Conservation (phyloP, 2,888 invertebrate species). For the Monopis laevigella region DNA sequence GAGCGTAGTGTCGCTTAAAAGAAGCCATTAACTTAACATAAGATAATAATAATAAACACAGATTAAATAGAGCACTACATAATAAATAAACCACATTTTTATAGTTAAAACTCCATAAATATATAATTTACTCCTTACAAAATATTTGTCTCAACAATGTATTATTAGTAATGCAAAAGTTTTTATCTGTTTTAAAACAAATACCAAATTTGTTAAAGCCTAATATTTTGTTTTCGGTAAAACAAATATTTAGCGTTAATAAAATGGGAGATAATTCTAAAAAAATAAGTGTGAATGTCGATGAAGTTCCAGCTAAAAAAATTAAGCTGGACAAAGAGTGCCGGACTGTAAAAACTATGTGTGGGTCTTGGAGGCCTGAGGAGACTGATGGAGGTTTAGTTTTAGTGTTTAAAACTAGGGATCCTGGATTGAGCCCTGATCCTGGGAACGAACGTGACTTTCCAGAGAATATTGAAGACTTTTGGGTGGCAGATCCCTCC, state of each 20-base stretch:
- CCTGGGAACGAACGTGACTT: conserved; percentile 45
- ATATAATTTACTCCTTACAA: too few relatives aligned
- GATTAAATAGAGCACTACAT: too few relatives aligned
- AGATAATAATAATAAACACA: too few relatives aligned
- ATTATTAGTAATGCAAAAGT: too few relatives aligned
- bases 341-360: conserved; percentile 59
- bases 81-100: too few relatives aligned
- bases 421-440: conserved; percentile 48
- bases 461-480: conserved; percentile 58
- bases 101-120: too few relatives aligned
- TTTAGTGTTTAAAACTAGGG: conserved; percentile 45
- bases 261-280: conserved; percentile 34
- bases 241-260: neutral
- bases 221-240: neutral
- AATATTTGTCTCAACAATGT: too few relatives aligned
- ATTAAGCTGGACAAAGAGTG: conserved; percentile 28
- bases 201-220: too few relatives aligned
- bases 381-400: conserved; percentile 56
- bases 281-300: too few relatives aligned
- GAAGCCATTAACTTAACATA: too few relatives aligned
- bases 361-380: conserved; percentile 58
- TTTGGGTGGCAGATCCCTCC: conserved; percentile 44
- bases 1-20: too few relatives aligned
- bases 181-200: too few relatives aligned
- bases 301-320: conserved; percentile 36